A percentile compares a stretch with the other conserved stretches of the same genome.
Conservation (phyloP, 2,888 invertebrate genomes). For the Caenorhabditis sinica region DNA sequence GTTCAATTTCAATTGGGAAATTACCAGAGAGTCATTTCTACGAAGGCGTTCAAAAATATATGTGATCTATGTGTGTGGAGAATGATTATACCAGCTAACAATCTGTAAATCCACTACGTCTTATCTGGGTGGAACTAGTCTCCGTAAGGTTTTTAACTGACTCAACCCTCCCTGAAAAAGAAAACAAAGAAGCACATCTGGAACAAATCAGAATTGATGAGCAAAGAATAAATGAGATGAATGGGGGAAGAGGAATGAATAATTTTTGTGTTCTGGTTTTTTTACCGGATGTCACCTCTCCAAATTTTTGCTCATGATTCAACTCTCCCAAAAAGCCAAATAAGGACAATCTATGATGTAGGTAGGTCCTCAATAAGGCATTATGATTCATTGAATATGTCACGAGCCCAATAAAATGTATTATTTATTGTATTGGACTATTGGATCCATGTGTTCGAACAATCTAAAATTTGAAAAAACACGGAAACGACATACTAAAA, state of each 20-base stretch:
- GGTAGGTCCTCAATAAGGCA: not conserved
- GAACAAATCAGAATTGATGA: conserved; percentile 16
- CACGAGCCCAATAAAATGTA: not conserved
- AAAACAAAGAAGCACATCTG: conserved; percentile 11
- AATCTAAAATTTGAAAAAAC: not conserved
- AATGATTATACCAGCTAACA: conserved; percentile 19
- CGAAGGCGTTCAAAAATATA: not conserved
- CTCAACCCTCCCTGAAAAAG: conserved; percentile 2
- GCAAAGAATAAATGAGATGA: conserved; percentile 13
- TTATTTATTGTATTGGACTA: not conserved
- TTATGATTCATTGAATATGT: not conserved
- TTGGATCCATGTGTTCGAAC: not conserved
- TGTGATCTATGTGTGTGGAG: conserved; percentile 25
- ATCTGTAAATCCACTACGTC: not conserved
- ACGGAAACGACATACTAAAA: not conserved
- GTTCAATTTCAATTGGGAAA: conserved; percentile 22
- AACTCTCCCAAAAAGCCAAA: not conserved
- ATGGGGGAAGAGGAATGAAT: not conserved
- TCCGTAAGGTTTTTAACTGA: conserved; percentile 29
- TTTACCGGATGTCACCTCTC: not conserved
- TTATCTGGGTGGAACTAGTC: conserved; percentile 1
- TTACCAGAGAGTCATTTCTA: not conserved
- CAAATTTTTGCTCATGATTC: not conserved
- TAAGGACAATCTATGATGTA: not conserved
- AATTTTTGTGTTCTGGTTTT: conserved; percentile 11